Evolutionary conservation across 2,113 vertebrate genomes (phyloP).

Genomic region (Microtus richardsoni): DNA sequence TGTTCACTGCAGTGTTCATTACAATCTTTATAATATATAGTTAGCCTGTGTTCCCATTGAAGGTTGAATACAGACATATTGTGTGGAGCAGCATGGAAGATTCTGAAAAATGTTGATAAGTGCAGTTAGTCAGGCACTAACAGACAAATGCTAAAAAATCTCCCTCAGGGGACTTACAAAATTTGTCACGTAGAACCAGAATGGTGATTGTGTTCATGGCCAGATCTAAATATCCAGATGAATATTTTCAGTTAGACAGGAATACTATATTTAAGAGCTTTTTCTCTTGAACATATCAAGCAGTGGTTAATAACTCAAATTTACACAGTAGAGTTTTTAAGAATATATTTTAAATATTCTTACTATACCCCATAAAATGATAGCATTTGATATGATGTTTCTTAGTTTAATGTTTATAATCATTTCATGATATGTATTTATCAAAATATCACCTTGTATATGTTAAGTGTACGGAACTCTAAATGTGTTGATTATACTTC

Average conservation of each 20-base stretch:
- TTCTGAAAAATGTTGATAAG: neutral
- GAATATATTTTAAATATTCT: neutral
- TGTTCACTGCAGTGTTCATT: neutral
- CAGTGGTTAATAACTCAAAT: neutral
- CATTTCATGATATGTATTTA: neutral
- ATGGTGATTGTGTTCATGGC: neutral
- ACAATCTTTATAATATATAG: neutral
- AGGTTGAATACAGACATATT: neutral
- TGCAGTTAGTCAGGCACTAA: neutral
- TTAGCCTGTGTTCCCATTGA: neutral
- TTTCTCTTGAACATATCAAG: neutral
- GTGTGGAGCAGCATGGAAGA: neutral
- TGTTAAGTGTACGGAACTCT: neutral
- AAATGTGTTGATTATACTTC: neutral
- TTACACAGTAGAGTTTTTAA: neutral
- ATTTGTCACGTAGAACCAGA: neutral
- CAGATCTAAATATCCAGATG: neutral
- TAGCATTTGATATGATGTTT: neutral
- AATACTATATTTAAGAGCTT: neutral
- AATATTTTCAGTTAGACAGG: neutral
- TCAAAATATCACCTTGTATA: neutral
- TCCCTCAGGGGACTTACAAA: neutral
- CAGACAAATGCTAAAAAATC: neutral
- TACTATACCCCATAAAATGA: neutral
- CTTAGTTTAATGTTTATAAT: neutral